Evolutionary conservation across 2,797 vertebrate genomes (phyloP).

Genomic region (Kryptopterus vitreolus): DNA sequence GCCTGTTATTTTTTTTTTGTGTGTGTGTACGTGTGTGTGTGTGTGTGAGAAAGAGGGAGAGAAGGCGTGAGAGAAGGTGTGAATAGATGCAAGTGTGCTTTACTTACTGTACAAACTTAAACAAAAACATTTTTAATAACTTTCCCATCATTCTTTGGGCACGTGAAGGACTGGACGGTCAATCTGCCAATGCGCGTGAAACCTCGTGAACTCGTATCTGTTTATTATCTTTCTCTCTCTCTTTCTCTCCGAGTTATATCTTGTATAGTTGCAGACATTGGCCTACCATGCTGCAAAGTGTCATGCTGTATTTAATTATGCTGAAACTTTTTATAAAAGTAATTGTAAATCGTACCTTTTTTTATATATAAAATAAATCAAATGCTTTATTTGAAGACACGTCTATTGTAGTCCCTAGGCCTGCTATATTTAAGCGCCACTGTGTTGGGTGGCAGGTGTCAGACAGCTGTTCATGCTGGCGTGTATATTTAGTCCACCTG

Average conservation of each 20-base stretch:
- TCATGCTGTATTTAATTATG: constrained; percentile 98
- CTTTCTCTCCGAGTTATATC: constrained; percentile 79
- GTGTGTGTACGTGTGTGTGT: too few relatives aligned
- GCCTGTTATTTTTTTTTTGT: constrained; percentile 31
- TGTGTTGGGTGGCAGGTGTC: constrained; percentile 16
- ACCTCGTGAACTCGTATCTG: constrained; percentile 87
- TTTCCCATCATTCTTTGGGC: constrained; percentile 77
- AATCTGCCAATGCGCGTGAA: constrained; percentile 79
- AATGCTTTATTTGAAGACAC: constrained; percentile 86
- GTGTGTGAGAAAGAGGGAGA: constrained; percentile 77
- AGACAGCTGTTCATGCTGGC: neutral
- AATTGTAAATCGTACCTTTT: constrained; percentile 98
- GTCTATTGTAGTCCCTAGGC: constrained; percentile 45
- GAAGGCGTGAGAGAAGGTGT: too few relatives aligned
- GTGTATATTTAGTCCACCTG: constrained; percentile 26
- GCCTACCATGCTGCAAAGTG: constrained; percentile 86
- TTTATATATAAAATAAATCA: constrained; percentile 95
- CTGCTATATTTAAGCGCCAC: neutral
- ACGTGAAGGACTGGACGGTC: constrained; percentile 89
- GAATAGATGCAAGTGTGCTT: constrained; percentile 85
- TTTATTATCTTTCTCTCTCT: too few relatives aligned
- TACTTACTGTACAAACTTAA: constrained; percentile 87
- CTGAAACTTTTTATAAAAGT: constrained; percentile 99
- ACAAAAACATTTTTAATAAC: constrained; percentile 73
- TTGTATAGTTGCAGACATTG: constrained; percentile 96